phyloP scores from a whole-genome alignment of 2,888 invertebrate genomes.

The Tetrapedia diversipes region DNA sequence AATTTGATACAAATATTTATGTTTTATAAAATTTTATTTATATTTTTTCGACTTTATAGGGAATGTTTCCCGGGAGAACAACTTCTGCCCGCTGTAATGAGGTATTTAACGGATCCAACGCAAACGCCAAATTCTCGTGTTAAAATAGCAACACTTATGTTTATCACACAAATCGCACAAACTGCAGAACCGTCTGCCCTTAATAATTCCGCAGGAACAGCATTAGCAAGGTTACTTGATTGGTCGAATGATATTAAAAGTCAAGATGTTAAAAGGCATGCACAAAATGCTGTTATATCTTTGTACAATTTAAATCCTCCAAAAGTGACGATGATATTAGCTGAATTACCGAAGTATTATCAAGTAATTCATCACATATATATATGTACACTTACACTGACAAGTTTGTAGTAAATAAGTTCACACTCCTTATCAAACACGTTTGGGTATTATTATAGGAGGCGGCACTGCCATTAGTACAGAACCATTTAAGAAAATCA shows the following conservation, averaged over 20 bases:
- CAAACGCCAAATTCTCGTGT: slow-evolving; percentile 95
- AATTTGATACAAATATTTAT: not conserved
- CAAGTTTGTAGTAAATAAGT: not conserved
- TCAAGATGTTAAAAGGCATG: slow-evolving; percentile 87
- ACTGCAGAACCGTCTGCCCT: slow-evolving; percentile 84
- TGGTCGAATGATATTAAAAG: slow-evolving; percentile 89
- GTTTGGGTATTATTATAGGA: slow-evolving; percentile 83
- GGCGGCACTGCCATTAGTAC: slow-evolving; percentile 88
- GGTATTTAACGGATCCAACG: slow-evolving; percentile 94
- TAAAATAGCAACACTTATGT: slow-evolving; percentile 90
- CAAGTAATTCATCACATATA: slow-evolving; percentile 76
- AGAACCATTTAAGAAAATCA: slow-evolving; percentile 89
- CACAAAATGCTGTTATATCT: slow-evolving; percentile 89
- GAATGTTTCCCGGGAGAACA: slow-evolving; percentile 86
- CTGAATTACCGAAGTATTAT: slow-evolving; percentile 89
- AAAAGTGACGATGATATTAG: slow-evolving; percentile 92
- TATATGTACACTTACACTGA: too few species aligned
- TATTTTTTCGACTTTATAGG: slow-evolving; percentile 76
- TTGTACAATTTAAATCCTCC: slow-evolving; percentile 96
- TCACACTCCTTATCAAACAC: not conserved
- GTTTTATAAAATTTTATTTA: not conserved
- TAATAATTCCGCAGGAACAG: slow-evolving; percentile 76
- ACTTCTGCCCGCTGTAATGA: slow-evolving; percentile 85
- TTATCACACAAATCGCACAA: slow-evolving; percentile 87
- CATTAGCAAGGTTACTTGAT: slow-evolving; percentile 79